Percentiles rank a stretch among this genome's conserved stretches.
Conservation (phyloP, 2,888 invertebrate genomes). For the Aelia acuminata region DNA sequence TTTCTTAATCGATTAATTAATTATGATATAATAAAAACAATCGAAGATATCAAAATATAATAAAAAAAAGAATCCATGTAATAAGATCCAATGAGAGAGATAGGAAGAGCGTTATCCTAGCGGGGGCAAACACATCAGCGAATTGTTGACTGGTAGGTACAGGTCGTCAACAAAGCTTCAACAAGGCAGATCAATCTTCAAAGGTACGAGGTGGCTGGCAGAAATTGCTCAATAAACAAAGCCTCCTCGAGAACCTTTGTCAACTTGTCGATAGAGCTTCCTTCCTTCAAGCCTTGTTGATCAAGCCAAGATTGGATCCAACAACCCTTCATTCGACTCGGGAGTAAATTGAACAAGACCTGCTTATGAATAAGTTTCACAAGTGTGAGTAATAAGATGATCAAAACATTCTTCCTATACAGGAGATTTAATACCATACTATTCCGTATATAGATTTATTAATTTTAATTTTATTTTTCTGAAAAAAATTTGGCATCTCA, state of each 20-base stretch:
- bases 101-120: background rate
- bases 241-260: constrained; percentile 5
- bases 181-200: constrained; percentile 11
- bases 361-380: background rate
- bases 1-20: too few species aligned
- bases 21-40: background rate
- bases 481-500: too few species aligned
- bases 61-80: background rate
- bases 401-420: too few species aligned
- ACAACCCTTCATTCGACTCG: background rate
- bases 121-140: background rate
- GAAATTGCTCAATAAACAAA: constrained; percentile 41
- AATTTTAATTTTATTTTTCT: too few species aligned
- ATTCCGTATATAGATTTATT: too few species aligned
- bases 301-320: background rate
- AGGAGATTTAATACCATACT: too few species aligned
- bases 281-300: background rate
- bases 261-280: constrained; percentile 19
- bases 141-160: background rate
- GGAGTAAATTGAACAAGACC: background rate
- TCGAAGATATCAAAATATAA: too few species aligned
- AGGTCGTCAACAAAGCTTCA: constrained; percentile 15
- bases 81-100: background rate
- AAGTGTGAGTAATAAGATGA: background rate
- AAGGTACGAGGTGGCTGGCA: constrained; percentile 14